These are phyloP conservation scores for Falco rusticolus DNA, from an alignment of 2,797 vertebrate species.

Conservation along the genomic window DNA sequence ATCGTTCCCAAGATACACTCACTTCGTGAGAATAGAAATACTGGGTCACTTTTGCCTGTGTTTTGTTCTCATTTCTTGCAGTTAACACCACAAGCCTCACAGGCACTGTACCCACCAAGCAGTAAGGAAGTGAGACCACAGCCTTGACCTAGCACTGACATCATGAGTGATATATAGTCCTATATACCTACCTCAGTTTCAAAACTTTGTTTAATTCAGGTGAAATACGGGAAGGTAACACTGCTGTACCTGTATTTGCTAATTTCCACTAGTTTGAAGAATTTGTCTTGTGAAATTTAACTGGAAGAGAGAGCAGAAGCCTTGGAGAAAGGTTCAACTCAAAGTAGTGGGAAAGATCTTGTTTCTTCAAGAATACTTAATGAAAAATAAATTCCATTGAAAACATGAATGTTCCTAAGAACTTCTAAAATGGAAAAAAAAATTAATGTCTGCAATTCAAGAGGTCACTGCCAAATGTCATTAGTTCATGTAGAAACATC, in stretches of 20 bases:
- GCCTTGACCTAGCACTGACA: background rate
- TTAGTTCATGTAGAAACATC: background rate
- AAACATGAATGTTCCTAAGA: background rate
- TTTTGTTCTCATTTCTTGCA: background rate
- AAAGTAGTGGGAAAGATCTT: background rate
- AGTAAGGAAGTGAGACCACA: background rate
- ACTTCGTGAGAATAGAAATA: background rate
- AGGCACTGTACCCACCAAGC: background rate
- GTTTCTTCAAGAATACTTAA: background rate
- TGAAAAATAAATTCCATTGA: background rate
- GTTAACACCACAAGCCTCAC: background rate
- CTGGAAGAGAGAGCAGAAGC: background rate
- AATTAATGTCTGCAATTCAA: background rate
- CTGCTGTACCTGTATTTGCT: background rate
- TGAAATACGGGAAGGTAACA: background rate
- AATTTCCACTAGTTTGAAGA: background rate
- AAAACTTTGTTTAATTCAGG: conserved; percentile 13
- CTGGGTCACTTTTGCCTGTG: background rate
- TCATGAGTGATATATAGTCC: background rate
- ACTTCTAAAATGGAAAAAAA: background rate
- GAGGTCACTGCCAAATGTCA: background rate
- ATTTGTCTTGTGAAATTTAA: background rate
- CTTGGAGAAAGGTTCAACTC: background rate
- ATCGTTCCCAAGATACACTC: background rate
- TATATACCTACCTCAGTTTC: background rate